These are phyloP conservation scores for Lordiphosa stackelbergi DNA, from an alignment of 1,140 invertebrate species.

Conservation along the genomic window DNA sequence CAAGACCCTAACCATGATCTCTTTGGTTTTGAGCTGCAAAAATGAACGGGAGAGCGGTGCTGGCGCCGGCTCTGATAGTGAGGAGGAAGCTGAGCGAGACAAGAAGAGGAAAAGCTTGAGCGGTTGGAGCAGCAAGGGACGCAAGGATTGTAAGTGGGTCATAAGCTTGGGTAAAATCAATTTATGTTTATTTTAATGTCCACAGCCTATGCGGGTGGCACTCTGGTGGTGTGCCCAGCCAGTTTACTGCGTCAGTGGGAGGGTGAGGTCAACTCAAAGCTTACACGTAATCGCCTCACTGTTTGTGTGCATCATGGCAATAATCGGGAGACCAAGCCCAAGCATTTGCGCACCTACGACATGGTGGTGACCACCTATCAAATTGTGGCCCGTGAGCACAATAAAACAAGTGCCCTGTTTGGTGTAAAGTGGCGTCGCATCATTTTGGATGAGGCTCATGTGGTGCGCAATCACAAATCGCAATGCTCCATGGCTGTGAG, in stretches of 20 bases:
- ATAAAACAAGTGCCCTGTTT: slow-evolving; percentile 64
- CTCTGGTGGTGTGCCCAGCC: slow-evolving; percentile 93
- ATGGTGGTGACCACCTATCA: slow-evolving; percentile 89
- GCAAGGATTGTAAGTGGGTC: slow-evolving; percentile 62
- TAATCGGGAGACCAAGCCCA: slow-evolving; percentile 82
- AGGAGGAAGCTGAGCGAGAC: slow-evolving; percentile 58
- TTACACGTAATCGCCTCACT: slow-evolving; percentile 81
- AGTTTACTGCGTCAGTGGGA: slow-evolving; percentile 92
- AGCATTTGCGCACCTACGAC: slow-evolving; percentile 81
- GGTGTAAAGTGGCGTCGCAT: slow-evolving; percentile 86
- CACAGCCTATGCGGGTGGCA: slow-evolving; percentile 81
- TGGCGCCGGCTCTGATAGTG: slow-evolving; percentile 14
- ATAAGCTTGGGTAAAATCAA: background rate
- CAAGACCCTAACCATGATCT: slow-evolving; percentile 95
- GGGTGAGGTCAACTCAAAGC: slow-evolving; percentile 85
- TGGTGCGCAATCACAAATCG: slow-evolving; percentile 91
- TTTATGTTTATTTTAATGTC: background rate
- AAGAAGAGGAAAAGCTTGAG: slow-evolving; percentile 40
- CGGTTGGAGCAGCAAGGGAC: slow-evolving; percentile 61
- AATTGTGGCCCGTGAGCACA: slow-evolving; percentile 81
- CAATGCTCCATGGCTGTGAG: slow-evolving; percentile 85
- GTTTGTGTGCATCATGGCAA: slow-evolving; percentile 89
- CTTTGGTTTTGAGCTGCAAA: slow-evolving; percentile 81
- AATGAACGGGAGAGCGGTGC: slow-evolving; percentile 44
- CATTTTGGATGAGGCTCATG: slow-evolving; percentile 95